These are phyloP conservation scores for Eulemur rufifrons DNA, from an alignment of 2,113 vertebrate genomes.

Conservation along the genomic window DNA sequence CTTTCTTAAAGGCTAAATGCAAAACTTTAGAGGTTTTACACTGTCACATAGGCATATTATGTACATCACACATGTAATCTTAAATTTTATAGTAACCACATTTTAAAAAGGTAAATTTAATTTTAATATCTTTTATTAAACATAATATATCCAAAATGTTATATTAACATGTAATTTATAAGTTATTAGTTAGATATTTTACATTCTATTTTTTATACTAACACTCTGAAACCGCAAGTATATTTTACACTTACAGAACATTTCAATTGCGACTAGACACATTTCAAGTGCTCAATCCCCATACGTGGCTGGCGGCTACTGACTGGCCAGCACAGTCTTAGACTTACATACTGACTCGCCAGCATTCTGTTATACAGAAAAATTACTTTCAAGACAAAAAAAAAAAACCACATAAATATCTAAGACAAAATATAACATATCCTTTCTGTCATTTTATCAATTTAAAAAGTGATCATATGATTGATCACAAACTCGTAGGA, in stretches of 20 bases:
- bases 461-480: constrained; percentile 83
- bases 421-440: constrained; percentile 77
- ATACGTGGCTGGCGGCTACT: neutral
- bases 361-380: constrained; percentile 76
- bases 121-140: constrained; percentile 30
- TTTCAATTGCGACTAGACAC: neutral
- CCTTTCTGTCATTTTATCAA: constrained; percentile 81
- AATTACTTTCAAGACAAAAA: constrained; percentile 75
- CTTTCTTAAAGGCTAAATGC: neutral
- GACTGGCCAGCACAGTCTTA: neutral
- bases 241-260: neutral
- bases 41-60: neutral
- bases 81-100: neutral
- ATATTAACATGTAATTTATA: neutral
- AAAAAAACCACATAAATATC: constrained; percentile 74
- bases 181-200: neutral
- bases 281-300: neutral
- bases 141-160: neutral
- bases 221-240: neutral
- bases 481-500: constrained; percentile 80
- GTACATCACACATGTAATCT: neutral
- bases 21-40: neutral
- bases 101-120: constrained; percentile 38
- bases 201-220: neutral
- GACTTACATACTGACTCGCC: neutral